Evolutionary conservation across 2,888 invertebrate genomes (phyloP).

Genomic region (Dorcus parallelipipedus): DNA sequence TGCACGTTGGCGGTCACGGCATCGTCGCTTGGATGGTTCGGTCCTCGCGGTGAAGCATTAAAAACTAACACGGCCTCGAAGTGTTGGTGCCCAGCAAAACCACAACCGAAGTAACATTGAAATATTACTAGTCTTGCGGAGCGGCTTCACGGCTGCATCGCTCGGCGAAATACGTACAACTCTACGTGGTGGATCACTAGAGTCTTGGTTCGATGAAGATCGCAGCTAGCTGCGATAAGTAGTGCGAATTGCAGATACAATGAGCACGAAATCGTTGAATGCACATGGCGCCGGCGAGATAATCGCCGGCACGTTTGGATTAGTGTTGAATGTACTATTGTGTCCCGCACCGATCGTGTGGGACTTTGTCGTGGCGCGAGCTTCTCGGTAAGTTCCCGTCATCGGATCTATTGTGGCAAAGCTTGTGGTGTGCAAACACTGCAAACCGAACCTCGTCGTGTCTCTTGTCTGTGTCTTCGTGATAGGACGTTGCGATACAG

Average conservation of each 20-base stretch:
- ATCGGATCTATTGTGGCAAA: too few species aligned
- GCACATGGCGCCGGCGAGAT: slow-evolving; percentile 37
- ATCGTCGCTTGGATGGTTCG: background rate
- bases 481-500: background rate
- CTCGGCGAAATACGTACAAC: slow-evolving; percentile 15
- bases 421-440: too few species aligned
- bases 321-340: slow-evolving; percentile 35
- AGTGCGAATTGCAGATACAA: slow-evolving; percentile 53
- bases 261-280: slow-evolving; percentile 59
- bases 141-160: too few species aligned
- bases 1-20: too few species aligned
- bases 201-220: slow-evolving; percentile 61
- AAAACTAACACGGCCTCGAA: background rate
- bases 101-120: too few species aligned
- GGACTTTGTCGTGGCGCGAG: slow-evolving; percentile 7
- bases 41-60: background rate
- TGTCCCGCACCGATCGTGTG: slow-evolving; percentile 6
- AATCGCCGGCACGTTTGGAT: slow-evolving; percentile 46
- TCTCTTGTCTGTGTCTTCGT: background rate
- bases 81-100: background rate
- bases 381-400: background rate
- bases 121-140: too few species aligned
- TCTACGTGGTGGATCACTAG: slow-evolving; percentile 56
- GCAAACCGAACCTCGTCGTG: background rate
- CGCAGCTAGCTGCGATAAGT: slow-evolving; percentile 42